phyloP scores from a whole-genome alignment of 1,140 invertebrate species.

The Pollicipes pollicipes region DNA sequence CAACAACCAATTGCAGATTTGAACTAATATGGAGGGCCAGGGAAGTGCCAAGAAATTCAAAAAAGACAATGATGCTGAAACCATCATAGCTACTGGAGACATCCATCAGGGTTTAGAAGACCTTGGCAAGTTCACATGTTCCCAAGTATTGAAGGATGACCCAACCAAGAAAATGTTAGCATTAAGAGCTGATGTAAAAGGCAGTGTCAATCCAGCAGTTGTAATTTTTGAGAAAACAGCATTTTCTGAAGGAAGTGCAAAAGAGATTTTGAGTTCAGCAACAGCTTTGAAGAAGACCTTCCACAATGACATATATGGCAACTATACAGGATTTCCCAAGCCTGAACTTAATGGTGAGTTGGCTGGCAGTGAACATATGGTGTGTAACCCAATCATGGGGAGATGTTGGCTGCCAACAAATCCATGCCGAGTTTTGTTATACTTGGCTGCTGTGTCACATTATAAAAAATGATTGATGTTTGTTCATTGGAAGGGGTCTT shows the following conservation, averaged over 20 bases:
- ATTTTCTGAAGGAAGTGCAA: not conserved
- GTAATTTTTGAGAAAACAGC: not conserved
- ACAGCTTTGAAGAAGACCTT: not conserved
- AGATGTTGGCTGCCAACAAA: too few species aligned
- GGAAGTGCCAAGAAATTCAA: not conserved
- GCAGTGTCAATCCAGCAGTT: not conserved
- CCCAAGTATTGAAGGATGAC: not conserved
- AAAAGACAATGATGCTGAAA: not conserved
- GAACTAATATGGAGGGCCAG: too few species aligned
- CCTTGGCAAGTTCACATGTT: not conserved
- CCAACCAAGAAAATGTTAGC: not conserved
- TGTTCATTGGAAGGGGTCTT: too few species aligned
- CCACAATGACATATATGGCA: not conserved
- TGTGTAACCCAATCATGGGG: too few species aligned
- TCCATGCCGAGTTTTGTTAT: too few species aligned
- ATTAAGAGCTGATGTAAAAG: not conserved
- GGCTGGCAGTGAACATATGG: too few species aligned
- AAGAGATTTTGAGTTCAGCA: not conserved
- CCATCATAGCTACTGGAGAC: not conserved
- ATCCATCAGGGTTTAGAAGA: not conserved
- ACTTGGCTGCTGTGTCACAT: too few species aligned
- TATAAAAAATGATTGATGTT: too few species aligned
- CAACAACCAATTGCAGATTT: too few species aligned
- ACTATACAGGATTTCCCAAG: not conserved
- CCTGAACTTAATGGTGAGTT: not conserved